Conservation (phyloP, 2,113 vertebrate species). For the Nothobranchius furzeri region DNA sequence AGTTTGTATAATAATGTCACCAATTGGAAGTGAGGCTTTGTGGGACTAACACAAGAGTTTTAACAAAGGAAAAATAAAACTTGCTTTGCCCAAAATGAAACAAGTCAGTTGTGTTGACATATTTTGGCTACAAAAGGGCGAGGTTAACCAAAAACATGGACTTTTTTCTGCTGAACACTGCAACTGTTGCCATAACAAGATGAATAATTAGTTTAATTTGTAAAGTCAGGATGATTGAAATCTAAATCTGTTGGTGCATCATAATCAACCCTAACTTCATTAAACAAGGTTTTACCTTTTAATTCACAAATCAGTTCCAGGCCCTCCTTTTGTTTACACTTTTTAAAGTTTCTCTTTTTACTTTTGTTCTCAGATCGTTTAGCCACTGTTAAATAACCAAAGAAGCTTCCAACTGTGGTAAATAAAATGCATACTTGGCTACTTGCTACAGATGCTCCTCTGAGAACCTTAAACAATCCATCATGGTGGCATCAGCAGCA, state of each 20-base stretch:
- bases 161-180: background rate
- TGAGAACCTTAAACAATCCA: slow-evolving; percentile 49
- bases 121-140: background rate
- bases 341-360: no score
- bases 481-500: slow-evolving; percentile 47
- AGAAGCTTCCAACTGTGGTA: background rate
- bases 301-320: no score
- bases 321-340: no score
- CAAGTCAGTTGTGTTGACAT: background rate
- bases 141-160: slow-evolving; percentile 7
- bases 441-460: slow-evolving; percentile 8
- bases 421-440: background rate
- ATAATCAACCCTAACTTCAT: no score
- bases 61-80: no score
- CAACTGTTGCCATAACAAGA: slow-evolving; percentile 17
- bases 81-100: no score
- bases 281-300: no score
- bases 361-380: background rate
- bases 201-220: slow-evolving; percentile 9
- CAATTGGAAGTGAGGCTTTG: background rate
- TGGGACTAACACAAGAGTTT: background rate
- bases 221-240: background rate
- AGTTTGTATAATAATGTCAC: no score
- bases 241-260: background rate
- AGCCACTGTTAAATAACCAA: background rate